Percentiles rank a stretch among this genome's conserved stretches.
Evolutionary conservation across 92 coral and sea anemone genomes (phyloP).

Genomic region (Umimayanthus chanpuru): DNA sequence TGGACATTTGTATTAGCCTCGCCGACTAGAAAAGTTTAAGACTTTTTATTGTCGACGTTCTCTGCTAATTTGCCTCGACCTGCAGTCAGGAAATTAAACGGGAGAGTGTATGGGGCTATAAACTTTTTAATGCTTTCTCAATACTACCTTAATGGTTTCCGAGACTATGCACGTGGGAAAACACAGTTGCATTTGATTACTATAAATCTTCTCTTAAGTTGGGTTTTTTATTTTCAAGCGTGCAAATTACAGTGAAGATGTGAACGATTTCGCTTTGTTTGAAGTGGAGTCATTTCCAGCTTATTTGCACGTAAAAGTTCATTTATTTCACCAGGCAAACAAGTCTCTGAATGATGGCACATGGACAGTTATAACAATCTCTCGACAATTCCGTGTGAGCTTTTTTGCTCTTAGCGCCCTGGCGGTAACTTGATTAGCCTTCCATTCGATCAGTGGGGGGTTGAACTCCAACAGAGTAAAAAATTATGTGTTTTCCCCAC

Average conservation of each 20-base stretch:
- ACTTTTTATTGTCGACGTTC: background rate
- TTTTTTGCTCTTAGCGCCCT: constrained; percentile 30
- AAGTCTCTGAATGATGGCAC: background rate
- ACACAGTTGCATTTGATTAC: background rate
- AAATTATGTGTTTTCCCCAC: constrained; percentile 35
- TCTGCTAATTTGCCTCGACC: background rate
- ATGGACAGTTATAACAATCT: constrained; percentile 15
- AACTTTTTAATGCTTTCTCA: background rate
- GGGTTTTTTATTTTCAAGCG: background rate
- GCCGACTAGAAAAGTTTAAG: background rate
- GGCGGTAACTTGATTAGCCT: constrained; percentile 59
- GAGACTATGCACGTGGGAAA: constrained; percentile 7
- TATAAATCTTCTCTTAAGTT: background rate
- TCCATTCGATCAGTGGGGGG: constrained; percentile 41
- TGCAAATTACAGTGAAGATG: background rate
- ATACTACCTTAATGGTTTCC: background rate
- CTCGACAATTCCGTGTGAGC: background rate
- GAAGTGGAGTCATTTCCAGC: constrained; percentile 7
- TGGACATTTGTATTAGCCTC: background rate
- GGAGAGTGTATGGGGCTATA: background rate
- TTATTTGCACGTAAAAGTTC: constrained; percentile 7
- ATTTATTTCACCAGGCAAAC: background rate
- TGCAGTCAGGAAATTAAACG: background rate
- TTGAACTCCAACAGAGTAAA: constrained; percentile 33
- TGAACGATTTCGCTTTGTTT: background rate